phyloP scores from a whole-genome alignment of 2,113 vertebrate species.

The Corydoras maculifer region DNA sequence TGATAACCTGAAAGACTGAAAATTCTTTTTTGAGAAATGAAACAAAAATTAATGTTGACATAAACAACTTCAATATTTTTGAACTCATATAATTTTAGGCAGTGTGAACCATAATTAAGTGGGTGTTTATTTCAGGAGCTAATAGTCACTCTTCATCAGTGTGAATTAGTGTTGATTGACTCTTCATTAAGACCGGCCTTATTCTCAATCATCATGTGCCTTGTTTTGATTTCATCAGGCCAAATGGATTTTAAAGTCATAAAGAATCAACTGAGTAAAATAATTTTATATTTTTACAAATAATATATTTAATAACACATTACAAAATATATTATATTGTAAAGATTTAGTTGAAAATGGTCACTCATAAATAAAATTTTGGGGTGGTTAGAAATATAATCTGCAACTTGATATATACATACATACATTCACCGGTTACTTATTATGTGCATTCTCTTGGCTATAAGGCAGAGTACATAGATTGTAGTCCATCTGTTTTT shows the following conservation, averaged over 20 bases:
- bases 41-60: conserved; percentile 16
- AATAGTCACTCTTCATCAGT: conserved; percentile 27
- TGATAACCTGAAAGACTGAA: background rate
- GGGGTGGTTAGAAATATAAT: too few relatives aligned
- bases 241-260: conserved; percentile 18
- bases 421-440: too few relatives aligned
- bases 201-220: conserved; percentile 19
- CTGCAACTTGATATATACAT: too few relatives aligned
- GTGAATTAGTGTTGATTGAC: conserved; percentile 32
- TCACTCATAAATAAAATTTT: too few relatives aligned
- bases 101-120: conserved; percentile 30
- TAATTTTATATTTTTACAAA: background rate
- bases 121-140: conserved; percentile 30
- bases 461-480: too few relatives aligned
- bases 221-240: conserved; percentile 25
- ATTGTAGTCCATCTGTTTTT: too few relatives aligned
- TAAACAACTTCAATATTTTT: background rate
- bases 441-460: too few relatives aligned
- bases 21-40: background rate
- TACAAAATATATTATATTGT: too few relatives aligned
- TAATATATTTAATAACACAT: too few relatives aligned
- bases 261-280: background rate
- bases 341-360: too few relatives aligned
- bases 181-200: conserved; percentile 28
- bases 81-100: background rate